Conservation (phyloP, 1,140 invertebrate genomes). For the Musca domestica region DNA sequence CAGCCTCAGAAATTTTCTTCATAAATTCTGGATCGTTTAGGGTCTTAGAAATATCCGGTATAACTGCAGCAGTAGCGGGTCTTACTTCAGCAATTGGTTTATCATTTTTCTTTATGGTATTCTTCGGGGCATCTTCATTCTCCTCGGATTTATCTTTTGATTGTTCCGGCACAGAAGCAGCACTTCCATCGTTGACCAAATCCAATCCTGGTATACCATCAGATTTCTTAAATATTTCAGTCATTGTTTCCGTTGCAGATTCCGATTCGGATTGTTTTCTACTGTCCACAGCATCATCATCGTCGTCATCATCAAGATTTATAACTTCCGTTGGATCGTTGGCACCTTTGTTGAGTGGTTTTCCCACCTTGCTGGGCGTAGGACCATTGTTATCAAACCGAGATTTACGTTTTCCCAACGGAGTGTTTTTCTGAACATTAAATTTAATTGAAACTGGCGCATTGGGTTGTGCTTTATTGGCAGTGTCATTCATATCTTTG, state of each 20-base stretch:
- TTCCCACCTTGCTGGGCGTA: background rate
- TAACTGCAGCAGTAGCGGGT: background rate
- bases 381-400: conserved; percentile 22
- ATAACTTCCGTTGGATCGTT: conserved; percentile 31
- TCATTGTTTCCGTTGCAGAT: conserved; percentile 31
- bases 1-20: conserved; percentile 39
- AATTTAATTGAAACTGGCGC: background rate
- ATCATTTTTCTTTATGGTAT: conserved; percentile 28
- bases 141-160: background rate
- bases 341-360: background rate
- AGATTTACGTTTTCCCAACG: conserved; percentile 26
- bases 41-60: conserved; percentile 35
- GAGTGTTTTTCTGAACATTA: background rate
- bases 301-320: conserved; percentile 41
- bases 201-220: conserved; percentile 65
- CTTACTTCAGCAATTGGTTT: conserved; percentile 23
- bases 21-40: conserved; percentile 45
- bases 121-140: no score
- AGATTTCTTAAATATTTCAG: conserved; percentile 45
- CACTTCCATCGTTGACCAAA: conserved; percentile 55
- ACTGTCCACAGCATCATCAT: conserved; percentile 28
- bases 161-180: background rate
- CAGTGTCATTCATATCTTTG: background rate
- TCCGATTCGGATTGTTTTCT: background rate
- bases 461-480: no score